Evolutionary conservation across 2,888 invertebrate species (phyloP).

Genomic region (Dolichopus griseipennis): DNA sequence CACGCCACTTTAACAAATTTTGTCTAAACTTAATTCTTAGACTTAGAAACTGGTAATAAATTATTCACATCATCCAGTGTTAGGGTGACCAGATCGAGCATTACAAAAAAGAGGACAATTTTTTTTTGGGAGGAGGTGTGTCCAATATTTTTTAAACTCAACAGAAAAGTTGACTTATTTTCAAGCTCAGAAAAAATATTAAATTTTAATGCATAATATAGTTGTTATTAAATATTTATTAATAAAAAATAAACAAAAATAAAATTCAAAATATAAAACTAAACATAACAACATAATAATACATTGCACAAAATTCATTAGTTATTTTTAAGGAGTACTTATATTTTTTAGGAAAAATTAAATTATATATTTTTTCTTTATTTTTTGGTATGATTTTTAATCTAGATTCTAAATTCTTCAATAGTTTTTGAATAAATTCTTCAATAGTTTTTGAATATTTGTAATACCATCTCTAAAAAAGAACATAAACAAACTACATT

Average conservation of each 20-base stretch:
- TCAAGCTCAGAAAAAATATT: conserved; percentile 7
- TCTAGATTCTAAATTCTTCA: conserved; percentile 7
- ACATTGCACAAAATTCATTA: conserved; percentile 7
- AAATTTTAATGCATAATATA: conserved; percentile 5
- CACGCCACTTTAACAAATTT: too few relatives aligned
- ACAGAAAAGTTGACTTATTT: conserved; percentile 4
- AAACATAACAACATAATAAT: conserved; percentile 9
- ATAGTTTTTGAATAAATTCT: conserved; percentile 6
- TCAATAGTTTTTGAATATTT: conserved; percentile 2
- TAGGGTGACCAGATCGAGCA: too few relatives aligned
- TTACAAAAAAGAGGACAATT: not conserved
- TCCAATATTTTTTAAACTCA: conserved; percentile 9
- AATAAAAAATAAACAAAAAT: too few relatives aligned
- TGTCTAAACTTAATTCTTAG: too few relatives aligned
- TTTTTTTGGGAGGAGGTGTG: conserved; percentile 7
- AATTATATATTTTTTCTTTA: conserved; percentile 9
- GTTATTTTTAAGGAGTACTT: conserved; percentile 3
- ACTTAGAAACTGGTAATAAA: too few relatives aligned
- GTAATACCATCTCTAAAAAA: conserved; percentile 2
- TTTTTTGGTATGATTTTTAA: conserved; percentile 4
- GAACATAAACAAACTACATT: too few relatives aligned
- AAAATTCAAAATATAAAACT: conserved; percentile 9
- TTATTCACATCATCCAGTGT: too few relatives aligned
- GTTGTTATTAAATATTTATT: conserved; percentile 9
- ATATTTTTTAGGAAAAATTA: conserved; percentile 9